Conservation (phyloP, 2,113 vertebrate species). For the Megalops atlanticus region DNA sequence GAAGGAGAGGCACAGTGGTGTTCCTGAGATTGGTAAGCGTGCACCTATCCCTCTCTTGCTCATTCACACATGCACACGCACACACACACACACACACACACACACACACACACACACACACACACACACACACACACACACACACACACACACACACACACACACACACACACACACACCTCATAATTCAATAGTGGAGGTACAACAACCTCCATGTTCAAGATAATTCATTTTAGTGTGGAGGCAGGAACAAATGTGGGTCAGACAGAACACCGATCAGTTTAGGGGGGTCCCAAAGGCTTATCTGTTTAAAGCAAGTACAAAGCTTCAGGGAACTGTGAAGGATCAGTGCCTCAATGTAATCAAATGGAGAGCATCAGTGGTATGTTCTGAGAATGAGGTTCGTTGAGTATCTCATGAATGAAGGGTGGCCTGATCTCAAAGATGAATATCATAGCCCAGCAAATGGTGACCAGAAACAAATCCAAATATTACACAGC, state of each 20-base stretch:
- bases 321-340: not conserved
- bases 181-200: not conserved
- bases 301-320: constrained; percentile 6
- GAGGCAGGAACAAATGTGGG: not conserved
- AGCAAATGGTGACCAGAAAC: not conserved
- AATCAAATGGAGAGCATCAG: constrained; percentile 16
- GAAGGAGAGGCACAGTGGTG: constrained; percentile 12
- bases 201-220: not conserved
- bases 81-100: not conserved
- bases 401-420: not conserved
- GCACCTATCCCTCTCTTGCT: not conserved
- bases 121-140: not conserved
- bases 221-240: constrained; percentile 5
- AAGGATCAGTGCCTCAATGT: not conserved
- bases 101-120: not conserved
- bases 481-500: not conserved
- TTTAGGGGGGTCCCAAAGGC: not conserved
- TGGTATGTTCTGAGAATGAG: not conserved
- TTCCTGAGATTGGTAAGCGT: not conserved
- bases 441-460: not conserved
- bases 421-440: not conserved
- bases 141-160: not conserved
- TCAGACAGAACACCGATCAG: constrained; percentile 8
- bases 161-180: not conserved
- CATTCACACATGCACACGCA: not conserved